These are phyloP conservation scores for Gobiocypris rarus DNA, from an alignment of 2,113 vertebrate genomes.

Conservation along the genomic window DNA sequence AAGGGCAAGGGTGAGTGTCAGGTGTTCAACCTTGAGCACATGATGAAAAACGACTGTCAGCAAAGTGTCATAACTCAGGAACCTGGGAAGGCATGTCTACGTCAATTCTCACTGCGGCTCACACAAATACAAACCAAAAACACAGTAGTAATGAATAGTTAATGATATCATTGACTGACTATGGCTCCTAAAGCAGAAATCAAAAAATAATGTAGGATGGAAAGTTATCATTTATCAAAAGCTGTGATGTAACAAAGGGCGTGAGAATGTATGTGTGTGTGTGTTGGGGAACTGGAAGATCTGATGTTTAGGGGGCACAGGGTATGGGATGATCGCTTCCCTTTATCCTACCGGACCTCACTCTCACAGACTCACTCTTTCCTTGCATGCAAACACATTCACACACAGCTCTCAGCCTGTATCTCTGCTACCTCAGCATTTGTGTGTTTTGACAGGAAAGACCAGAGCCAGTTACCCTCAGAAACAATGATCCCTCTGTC, in stretches of 20 bases:
- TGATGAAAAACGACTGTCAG: conserved; percentile 37
- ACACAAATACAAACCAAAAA: conserved; percentile 25
- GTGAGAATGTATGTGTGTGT: conserved; percentile 33
- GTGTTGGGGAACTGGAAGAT: conserved; percentile 43
- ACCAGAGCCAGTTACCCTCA: conserved; percentile 49
- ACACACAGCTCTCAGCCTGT: conserved; percentile 33
- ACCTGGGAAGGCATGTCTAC: background rate
- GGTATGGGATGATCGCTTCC: conserved; percentile 54
- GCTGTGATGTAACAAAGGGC: conserved; percentile 35
- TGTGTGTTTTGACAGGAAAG: conserved; percentile 63
- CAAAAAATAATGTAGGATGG: background rate
- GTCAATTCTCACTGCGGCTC: background rate
- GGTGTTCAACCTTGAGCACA: conserved; percentile 19
- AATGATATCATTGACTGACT: background rate
- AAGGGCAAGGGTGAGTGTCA: conserved; percentile 1
- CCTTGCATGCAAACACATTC: conserved; percentile 44
- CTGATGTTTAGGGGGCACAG: conserved; percentile 42
- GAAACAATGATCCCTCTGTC: conserved; percentile 49
- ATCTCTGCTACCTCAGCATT: conserved; percentile 60
- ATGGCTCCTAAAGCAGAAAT: background rate
- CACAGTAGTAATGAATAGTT: background rate
- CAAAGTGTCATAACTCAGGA: conserved; percentile 9
- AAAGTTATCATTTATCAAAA: background rate
- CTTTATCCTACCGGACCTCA: conserved; percentile 61
- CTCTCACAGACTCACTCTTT: conserved; percentile 35